Evolutionary conservation across 2,113 vertebrate genomes (phyloP).

Genomic region (Petroica traversi): DNA sequence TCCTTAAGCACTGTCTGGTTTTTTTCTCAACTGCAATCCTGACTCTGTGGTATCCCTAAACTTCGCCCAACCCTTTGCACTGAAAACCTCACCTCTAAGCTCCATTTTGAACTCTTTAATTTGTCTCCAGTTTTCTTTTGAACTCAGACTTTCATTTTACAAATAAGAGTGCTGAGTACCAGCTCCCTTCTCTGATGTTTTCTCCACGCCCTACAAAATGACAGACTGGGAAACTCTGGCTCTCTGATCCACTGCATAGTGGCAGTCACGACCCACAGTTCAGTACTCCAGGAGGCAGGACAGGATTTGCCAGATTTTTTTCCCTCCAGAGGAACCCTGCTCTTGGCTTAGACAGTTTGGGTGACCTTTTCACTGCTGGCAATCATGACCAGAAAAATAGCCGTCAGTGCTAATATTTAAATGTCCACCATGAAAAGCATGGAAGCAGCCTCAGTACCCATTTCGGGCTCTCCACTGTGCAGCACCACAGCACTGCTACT

Average conservation of each 20-base stretch:
- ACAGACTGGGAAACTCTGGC: not conserved
- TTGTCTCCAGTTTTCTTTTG: not conserved
- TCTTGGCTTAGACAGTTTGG: not conserved
- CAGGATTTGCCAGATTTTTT: not conserved
- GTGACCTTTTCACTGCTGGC: not conserved
- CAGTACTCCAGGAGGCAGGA: not conserved
- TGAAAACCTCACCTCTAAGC: not conserved
- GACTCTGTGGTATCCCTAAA: not conserved
- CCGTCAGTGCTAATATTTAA: not conserved
- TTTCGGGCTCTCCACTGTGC: not conserved
- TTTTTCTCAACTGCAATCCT: not conserved
- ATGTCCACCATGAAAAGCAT: not conserved
- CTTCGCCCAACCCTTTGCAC: not conserved
- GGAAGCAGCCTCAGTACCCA: not conserved
- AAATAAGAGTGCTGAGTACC: not conserved
- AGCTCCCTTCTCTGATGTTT: not conserved
- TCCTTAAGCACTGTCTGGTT: not conserved
- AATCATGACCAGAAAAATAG: not conserved
- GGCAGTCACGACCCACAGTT: accelerated
- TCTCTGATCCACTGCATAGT: not conserved
- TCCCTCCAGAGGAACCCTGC: not conserved
- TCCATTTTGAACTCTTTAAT: not conserved
- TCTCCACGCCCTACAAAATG: not conserved
- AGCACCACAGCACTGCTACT: not conserved
- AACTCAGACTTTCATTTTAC: not conserved